Evolutionary conservation across 2,797 vertebrate genomes (phyloP).

Genomic region (Pseudochromis fuscus): DNA sequence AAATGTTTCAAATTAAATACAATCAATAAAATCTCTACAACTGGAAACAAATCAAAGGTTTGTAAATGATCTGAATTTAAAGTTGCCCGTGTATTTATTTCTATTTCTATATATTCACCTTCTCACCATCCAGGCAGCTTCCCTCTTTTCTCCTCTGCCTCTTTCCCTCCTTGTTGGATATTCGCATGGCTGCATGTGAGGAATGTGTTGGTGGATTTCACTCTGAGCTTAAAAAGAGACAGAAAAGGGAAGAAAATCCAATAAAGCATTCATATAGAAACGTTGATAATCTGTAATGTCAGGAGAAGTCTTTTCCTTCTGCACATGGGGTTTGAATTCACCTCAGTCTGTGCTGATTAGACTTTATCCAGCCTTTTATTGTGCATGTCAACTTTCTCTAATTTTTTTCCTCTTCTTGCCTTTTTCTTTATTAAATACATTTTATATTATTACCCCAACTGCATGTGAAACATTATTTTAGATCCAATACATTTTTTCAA

Average conservation of each 20-base stretch:
- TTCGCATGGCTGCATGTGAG: constrained; percentile 65
- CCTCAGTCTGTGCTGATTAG: constrained; percentile 10
- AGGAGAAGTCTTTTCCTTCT: constrained; percentile 23
- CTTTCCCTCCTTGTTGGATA: constrained; percentile 56
- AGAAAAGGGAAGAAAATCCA: constrained; percentile 39
- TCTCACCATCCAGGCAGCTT: constrained; percentile 22
- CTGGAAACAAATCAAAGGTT: constrained; percentile 8
- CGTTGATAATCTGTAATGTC: constrained; percentile 45
- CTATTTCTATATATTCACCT: neutral
- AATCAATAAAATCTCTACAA: neutral
- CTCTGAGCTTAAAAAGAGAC: constrained; percentile 49
- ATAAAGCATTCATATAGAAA: constrained; percentile 55
- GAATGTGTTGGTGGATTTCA: constrained; percentile 77
- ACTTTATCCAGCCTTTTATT: neutral
- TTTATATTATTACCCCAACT: neutral
- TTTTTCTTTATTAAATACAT: neutral
- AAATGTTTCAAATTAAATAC: constrained; percentile 1
- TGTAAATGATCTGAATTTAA: constrained; percentile 28
- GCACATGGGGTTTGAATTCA: constrained; percentile 15
- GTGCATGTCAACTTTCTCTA: neutral
- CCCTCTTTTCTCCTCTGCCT: constrained; percentile 33
- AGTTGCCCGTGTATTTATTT: constrained; percentile 28
- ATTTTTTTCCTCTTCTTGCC: neutral
- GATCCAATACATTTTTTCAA: neutral
- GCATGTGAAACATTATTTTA: neutral